Evolutionary conservation across 37 sponge, comb jelly and placozoan genomes (phyloP).

Genomic region (Geodia barretti): DNA sequence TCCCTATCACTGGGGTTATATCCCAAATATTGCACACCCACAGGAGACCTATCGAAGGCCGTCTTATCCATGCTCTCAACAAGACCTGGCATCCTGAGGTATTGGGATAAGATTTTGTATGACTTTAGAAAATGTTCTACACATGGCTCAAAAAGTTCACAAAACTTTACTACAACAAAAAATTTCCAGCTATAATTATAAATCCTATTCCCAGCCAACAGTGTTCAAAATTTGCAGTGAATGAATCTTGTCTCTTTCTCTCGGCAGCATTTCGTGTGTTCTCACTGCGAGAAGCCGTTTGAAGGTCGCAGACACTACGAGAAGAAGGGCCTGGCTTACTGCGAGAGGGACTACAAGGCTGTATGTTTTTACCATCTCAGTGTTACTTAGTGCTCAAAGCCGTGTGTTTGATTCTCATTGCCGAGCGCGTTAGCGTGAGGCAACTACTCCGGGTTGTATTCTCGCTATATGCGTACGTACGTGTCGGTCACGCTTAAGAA

Average conservation of each 20-base stretch:
- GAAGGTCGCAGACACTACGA: conserved; percentile 95
- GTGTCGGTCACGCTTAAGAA: too few species aligned
- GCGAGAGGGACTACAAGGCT: conserved; percentile 93
- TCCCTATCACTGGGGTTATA: neutral
- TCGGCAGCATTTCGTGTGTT: conserved; percentile 96
- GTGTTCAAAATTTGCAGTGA: neutral
- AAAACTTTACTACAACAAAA: neutral
- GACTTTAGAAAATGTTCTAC: neutral
- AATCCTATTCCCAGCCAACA: too few species aligned
- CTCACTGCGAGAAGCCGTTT: conserved; percentile 96
- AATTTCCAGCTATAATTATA: neutral
- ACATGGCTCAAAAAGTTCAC: neutral
- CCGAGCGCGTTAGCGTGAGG: too few species aligned
- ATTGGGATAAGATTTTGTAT: too few species aligned
- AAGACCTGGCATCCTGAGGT: conserved; percentile 97
- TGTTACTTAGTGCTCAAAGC: too few species aligned
- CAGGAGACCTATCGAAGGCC: conserved; percentile 92
- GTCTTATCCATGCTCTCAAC: conserved; percentile 86
- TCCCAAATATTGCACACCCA: neutral
- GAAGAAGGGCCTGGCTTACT: conserved; percentile 94
- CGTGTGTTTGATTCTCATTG: too few species aligned
- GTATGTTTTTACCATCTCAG: too few species aligned
- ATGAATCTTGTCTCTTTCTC: neutral
- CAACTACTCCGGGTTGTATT: too few species aligned
- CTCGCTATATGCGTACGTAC: too few species aligned